Base-by-base conservation (phyloP, 2,113 vertebrate species). In the Eulemur macaco region DNA sequence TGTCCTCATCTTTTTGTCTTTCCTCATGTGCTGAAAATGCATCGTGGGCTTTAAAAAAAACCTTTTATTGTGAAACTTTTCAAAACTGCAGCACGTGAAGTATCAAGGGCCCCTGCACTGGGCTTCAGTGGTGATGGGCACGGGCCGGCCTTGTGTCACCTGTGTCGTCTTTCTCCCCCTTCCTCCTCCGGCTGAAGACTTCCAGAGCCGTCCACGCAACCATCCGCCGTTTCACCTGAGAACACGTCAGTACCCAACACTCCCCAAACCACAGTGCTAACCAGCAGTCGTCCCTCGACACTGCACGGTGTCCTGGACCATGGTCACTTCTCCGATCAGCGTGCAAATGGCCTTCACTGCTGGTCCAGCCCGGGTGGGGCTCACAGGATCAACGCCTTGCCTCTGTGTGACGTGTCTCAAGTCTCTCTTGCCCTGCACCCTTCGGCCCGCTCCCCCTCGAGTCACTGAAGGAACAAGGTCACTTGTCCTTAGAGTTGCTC, bases 181-280 rank as follows among this genome's bases (percentile, higher is more conserved):
- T 50, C 56, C 13, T 39, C 11, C 52, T 80, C 31, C 64, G n/a
- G 54, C 17, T 31, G 39, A 20, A 39, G 58, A 21, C 13, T 45
- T 63, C 6, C 45, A 56, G 20, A n/a, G 86, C 34, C 3, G 34
- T 10, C 21, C 17, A 34, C 27, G 76, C 74, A 63, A 47, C 8
- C 27, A 8, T 12, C 25, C n/a, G 39, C 15, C 29, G 6, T 9
- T 37, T 34, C 64, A 12, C 39, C 68, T 68, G 15, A 31, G 8
- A 39, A 23, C n/a, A 27, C 1, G 0, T 18, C 64, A 31, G 37
- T 2, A 1, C 20, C 34, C 64, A 14, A 11, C 27, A 21, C 0
- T 10, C 42, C 11, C 29, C 12, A 0, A 6, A 12, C 45, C 86
- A 7, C 23, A 11, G 3, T 0, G 21, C 45, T 18, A 29, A 8